phyloP scores from a whole-genome alignment of 2,888 invertebrate genomes.

The Nipponacmea schrenckii region DNA sequence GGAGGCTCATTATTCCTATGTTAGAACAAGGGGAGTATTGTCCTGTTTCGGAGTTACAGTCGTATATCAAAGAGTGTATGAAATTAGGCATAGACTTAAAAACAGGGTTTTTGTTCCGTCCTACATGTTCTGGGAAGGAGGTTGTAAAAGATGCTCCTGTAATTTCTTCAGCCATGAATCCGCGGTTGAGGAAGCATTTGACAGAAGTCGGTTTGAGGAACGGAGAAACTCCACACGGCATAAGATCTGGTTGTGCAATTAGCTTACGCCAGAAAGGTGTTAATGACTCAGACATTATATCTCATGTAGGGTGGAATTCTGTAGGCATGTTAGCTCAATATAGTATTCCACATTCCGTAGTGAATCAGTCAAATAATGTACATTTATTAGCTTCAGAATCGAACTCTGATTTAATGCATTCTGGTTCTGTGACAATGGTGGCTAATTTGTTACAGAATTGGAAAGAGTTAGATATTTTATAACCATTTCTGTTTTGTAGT shows the following conservation, averaged over 20 bases:
- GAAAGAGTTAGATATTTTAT: neutral
- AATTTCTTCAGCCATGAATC: conserved; percentile 11
- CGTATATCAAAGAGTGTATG: neutral
- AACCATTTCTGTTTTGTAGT: neutral
- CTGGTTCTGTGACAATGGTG: neutral
- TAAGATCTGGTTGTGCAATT: conserved; percentile 19
- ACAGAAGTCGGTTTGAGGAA: neutral
- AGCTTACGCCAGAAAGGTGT: neutral
- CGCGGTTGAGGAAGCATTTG: conserved; percentile 13
- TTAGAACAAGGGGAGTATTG: neutral
- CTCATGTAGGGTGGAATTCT: conserved; percentile 12
- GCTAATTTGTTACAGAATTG: neutral
- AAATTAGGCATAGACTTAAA: neutral
- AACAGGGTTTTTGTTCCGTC: conserved; percentile 16
- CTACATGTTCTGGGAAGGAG: conserved; percentile 1
- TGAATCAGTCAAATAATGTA: too few relatives aligned
- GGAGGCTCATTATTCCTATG: neutral
- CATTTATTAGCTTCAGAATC: neutral
- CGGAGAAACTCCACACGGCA: too few relatives aligned
- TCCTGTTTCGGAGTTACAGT: neutral
- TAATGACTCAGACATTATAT: conserved; percentile 7
- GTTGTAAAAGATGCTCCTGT: conserved; percentile 10
- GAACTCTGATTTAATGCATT: neutral
- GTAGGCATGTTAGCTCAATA: neutral
- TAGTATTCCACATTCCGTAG: neutral